Evolutionary conservation across 2,113 vertebrate genomes (phyloP).

Genomic region (Solea senegalensis): DNA sequence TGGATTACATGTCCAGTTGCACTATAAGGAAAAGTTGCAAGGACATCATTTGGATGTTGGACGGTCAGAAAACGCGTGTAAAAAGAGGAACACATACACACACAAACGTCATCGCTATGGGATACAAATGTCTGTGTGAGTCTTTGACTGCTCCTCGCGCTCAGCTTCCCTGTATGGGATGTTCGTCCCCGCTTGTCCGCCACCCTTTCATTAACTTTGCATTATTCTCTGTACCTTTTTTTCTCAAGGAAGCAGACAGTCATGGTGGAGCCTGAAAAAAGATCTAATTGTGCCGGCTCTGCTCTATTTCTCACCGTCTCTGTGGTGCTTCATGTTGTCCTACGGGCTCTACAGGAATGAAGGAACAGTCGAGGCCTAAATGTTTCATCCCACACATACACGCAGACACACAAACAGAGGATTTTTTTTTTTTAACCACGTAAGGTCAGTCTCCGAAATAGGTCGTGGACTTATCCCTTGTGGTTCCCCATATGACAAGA

Average conservation of each 20-base stretch:
- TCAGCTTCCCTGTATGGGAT: slow-evolving; percentile 1
- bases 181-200: slow-evolving; percentile 1
- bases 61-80: slow-evolving; percentile 10
- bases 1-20: slow-evolving; percentile 1
- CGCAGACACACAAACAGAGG: background rate
- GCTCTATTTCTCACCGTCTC: slow-evolving; percentile 69
- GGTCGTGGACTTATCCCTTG: slow-evolving; percentile 46
- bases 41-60: slow-evolving; percentile 1
- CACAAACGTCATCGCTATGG: background rate
- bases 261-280: slow-evolving; percentile 50
- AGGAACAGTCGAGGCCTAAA: slow-evolving; percentile 23
- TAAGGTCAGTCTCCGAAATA: slow-evolving; percentile 50
- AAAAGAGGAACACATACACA: slow-evolving; percentile 4
- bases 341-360: slow-evolving; percentile 39
- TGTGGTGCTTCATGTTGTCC: slow-evolving; percentile 52
- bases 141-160: background rate
- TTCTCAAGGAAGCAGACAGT: slow-evolving; percentile 40
- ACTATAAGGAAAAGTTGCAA: background rate
- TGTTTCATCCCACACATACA: slow-evolving; percentile 19
- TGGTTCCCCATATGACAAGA: slow-evolving; percentile 39
- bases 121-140: background rate
- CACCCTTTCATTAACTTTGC: slow-evolving; percentile 29
- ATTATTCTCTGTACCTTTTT: slow-evolving; percentile 23
- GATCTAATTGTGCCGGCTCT: slow-evolving; percentile 65
- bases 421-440: slow-evolving; percentile 29